Percentiles rank a stretch among this genome's conserved stretches.
Conservation (phyloP, 2,113 vertebrate species). For the Lamprologus tigripictilis region DNA sequence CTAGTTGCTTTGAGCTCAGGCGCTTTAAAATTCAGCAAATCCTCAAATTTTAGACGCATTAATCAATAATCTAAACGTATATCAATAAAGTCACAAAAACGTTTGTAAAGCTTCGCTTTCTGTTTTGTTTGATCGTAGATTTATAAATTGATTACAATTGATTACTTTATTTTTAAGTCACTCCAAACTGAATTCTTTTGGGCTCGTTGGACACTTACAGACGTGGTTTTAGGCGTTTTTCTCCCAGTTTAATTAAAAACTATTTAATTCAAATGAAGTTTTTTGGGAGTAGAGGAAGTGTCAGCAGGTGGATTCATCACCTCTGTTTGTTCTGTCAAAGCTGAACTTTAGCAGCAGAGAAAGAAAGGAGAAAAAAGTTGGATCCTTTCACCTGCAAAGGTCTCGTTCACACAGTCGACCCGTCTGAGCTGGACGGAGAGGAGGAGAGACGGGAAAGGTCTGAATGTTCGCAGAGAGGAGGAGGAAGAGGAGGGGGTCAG, state of each 20-base stretch:
- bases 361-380: background rate
- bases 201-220: background rate
- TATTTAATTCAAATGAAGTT: background rate
- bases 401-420: slow-evolving; percentile 33
- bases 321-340: background rate
- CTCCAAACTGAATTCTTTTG: background rate
- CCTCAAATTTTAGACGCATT: background rate
- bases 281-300: background rate
- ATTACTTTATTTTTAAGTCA: background rate
- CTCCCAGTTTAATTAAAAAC: background rate
- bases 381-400: slow-evolving; percentile 35
- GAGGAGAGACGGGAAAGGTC: background rate
- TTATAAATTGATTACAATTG: background rate
- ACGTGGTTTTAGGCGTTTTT: background rate
- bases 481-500: background rate
- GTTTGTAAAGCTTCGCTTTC: accelerated
- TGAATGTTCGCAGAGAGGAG: background rate
- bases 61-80: background rate
- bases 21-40: background rate
- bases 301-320: background rate
- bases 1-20: background rate
- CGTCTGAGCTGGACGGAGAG: background rate
- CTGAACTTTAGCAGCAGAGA: background rate
- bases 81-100: background rate
- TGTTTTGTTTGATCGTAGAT: background rate